Evolutionary conservation across 2,797 vertebrate genomes (phyloP), one percentile per base, ranked within the genome.

Genomic region (Hapalemur alaotrensis): DNA sequence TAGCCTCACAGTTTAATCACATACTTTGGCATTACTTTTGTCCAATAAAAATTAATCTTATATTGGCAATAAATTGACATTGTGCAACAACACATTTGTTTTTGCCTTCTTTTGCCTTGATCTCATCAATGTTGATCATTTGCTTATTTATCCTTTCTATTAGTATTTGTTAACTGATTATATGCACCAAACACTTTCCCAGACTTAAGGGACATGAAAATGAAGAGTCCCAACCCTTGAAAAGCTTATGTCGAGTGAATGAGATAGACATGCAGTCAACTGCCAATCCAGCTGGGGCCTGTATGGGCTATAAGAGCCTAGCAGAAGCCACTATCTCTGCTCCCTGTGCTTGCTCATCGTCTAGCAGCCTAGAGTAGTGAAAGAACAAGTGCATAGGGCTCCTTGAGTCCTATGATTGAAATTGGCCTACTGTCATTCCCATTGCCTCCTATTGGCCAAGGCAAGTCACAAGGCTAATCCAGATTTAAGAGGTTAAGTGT

Each of bases 21-120:
- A 95, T 91, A 91, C 70, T 96, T 82, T 75, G 72, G n/a, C n/a
- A 96, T 89, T 90, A 79, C 20, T 93, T 96, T 84, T 88, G 43
- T 48, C 17, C 46, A 93, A 52, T 17, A 83, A 92, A 96, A 97
- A 22, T 72, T 76, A 94, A 90, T 87, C 12, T 87, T 80, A 90
- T 10, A 80, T 57, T 84, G n/a, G 43, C 46, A 96, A 95, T 79
- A 91, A 92, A 41, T 85, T 95, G 25, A 70, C 32, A 63, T 46
- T 95, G n/a, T 89, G 6, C 70, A 94, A 86, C n/a, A 94, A 73
- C 11, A 85, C 18, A 85, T 52, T 93, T 93, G 17, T 70, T 94
- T 96, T 82, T 93, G 35, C 9, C 9, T 80, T 76, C 43, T 78
- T 87, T 96, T 91, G 30, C 85, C 50, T 96, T 83, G 25, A 76